phyloP scores from a whole-genome alignment of 2,797 vertebrate genomes.

The Amazonetta brasiliensis region DNA sequence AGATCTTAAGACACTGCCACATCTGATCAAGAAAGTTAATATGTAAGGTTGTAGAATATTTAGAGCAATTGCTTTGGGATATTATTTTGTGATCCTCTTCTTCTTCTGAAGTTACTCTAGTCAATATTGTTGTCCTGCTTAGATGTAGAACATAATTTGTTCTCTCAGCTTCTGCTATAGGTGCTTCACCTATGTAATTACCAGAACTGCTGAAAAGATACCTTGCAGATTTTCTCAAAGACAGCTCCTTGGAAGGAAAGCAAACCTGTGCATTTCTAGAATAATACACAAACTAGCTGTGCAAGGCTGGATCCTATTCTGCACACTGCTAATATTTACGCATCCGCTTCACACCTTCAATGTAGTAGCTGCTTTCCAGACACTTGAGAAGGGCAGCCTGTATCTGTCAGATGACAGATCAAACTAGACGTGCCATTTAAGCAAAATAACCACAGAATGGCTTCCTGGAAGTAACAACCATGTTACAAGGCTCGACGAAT shows the following conservation, averaged over 20 bases:
- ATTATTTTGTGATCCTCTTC: neutral
- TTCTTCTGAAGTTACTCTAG: neutral
- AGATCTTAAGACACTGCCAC: neutral
- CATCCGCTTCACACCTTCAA: conserved; percentile 26
- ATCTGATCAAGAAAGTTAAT: neutral
- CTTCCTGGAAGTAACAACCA: conserved; percentile 32
- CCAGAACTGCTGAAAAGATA: neutral
- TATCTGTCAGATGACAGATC: neutral
- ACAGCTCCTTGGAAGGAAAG: neutral
- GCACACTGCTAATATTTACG: neutral
- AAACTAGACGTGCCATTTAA: conserved; percentile 27
- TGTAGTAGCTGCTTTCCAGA: neutral
- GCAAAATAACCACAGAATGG: conserved; percentile 31
- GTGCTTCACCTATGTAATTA: neutral
- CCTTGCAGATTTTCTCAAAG: neutral
- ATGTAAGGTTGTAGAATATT: neutral
- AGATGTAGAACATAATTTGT: neutral
- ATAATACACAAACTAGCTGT: neutral
- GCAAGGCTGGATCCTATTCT: neutral
- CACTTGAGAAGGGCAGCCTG: neutral
- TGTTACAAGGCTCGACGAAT: neutral
- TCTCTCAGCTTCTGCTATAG: neutral
- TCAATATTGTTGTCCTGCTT: neutral
- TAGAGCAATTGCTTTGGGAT: neutral
- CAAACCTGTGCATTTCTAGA: neutral